These are phyloP conservation scores for Rhyzopertha dominica DNA, from an alignment of 1,140 invertebrate genomes.

Conservation along the genomic window DNA sequence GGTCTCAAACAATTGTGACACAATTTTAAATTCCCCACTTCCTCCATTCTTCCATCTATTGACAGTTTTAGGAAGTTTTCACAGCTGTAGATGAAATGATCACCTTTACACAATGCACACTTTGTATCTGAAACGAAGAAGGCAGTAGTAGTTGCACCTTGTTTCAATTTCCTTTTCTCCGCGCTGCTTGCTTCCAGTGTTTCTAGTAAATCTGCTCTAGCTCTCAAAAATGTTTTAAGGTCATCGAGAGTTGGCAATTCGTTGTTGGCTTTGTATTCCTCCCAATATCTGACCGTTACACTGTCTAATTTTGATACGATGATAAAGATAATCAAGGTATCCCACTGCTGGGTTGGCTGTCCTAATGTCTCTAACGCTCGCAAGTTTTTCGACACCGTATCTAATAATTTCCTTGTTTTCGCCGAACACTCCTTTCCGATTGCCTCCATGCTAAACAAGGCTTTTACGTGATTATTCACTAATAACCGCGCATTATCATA, in stretches of 20 bases:
- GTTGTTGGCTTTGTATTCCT: constrained; percentile 7
- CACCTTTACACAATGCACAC: constrained; percentile 2
- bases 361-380: constrained; percentile 17
- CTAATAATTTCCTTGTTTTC: constrained; percentile 16
- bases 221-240: constrained; percentile 2
- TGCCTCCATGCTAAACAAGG: background rate
- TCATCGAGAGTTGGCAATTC: constrained; percentile 4
- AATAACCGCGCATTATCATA: constrained; percentile 11
- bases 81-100: constrained; percentile 2
- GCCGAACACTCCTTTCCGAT: constrained; percentile 6
- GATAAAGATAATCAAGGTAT: constrained; percentile 19
- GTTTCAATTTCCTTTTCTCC: background rate
- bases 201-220: background rate
- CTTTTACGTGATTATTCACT: constrained; percentile 8
- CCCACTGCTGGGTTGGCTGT: constrained; percentile 20
- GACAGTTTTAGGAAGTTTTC: background rate
- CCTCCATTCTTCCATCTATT: background rate
- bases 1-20: constrained; percentile 3
- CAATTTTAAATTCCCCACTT: constrained; percentile 5
- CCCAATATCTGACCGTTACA: constrained; percentile 16
- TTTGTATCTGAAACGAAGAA: background rate
- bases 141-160: background rate
- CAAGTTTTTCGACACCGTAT: constrained; percentile 17
- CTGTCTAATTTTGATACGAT: constrained; percentile 13
- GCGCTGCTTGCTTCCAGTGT: constrained; percentile 1